Evolutionary conservation across 1,140 invertebrate species (phyloP).

Genomic region (Contarinia nasturtii): DNA sequence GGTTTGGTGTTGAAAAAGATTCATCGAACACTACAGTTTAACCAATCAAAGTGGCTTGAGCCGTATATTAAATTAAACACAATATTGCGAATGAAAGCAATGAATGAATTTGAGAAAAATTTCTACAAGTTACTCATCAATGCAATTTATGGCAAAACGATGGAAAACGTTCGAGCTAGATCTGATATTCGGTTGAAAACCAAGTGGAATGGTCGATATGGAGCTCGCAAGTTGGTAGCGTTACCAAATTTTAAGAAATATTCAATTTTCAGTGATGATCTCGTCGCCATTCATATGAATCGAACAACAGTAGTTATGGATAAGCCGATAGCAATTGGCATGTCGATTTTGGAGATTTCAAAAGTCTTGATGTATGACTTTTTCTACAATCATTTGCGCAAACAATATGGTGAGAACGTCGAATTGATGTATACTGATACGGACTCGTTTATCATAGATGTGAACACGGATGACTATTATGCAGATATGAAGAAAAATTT

Average conservation of each 20-base stretch:
- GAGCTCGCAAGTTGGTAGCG: conserved; percentile 17
- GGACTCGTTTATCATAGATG: conserved; percentile 22
- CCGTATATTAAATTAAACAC: conserved; percentile 28
- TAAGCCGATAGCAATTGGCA: conserved; percentile 25
- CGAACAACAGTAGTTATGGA: conserved; percentile 16
- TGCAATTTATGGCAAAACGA: conserved; percentile 27
- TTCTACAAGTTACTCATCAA: conserved; percentile 31
- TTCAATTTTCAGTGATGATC: conserved; percentile 18
- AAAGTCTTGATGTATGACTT: conserved; percentile 21
- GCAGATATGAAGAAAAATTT: conserved; percentile 18
- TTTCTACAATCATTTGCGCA: conserved; percentile 12
- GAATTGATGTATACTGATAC: conserved; percentile 24
- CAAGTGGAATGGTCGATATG: conserved; percentile 14
- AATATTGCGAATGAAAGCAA: conserved; percentile 15
- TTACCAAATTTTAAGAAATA: conserved; percentile 22
- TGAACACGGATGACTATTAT: conserved; percentile 24
- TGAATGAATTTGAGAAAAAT: conserved; percentile 28
- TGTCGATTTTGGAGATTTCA: conserved; percentile 21
- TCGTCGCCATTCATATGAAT: conserved; percentile 19
- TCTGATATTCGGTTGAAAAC: conserved; percentile 22
- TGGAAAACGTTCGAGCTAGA: conserved; percentile 27
- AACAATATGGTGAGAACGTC: conserved; percentile 12
- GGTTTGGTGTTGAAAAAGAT: conserved; percentile 28
- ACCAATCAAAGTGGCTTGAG: conserved; percentile 27
- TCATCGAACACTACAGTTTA: conserved; percentile 28